phyloP scores from a whole-genome alignment of 2,888 invertebrate species.

The Drepanosiphum platanoidis region DNA sequence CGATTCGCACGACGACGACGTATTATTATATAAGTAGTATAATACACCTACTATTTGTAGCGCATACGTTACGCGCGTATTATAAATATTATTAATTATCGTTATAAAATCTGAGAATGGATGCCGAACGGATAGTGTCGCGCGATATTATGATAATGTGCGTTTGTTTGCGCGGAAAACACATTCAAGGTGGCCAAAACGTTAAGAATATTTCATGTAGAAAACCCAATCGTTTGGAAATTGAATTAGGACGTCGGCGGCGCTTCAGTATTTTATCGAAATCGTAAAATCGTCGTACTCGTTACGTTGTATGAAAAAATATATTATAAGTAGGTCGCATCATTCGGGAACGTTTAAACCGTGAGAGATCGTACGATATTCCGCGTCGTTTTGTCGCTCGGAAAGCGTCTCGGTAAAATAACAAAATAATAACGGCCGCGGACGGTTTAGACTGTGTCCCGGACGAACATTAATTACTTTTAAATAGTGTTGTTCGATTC shows the following conservation, averaged over 20 bases:
- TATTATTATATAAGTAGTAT: no score
- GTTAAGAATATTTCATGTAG: neutral
- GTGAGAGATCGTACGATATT: no score
- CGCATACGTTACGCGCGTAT: no score
- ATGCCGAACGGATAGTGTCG: neutral
- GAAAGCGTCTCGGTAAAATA: no score
- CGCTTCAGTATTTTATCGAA: neutral
- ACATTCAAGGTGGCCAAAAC: neutral
- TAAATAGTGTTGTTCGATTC: no score
- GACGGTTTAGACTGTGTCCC: no score
- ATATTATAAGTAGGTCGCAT: neutral
- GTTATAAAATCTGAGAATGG: neutral
- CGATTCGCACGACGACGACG: no score
- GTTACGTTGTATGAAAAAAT: neutral
- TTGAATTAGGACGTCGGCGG: neutral
- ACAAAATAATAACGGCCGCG: no score
- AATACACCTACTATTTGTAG: no score
- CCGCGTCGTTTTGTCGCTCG: no score
- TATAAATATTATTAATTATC: neutral
- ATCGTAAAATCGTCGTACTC: neutral
- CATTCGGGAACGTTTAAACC: neutral
- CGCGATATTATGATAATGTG: no score
- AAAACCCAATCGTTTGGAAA: constrained; percentile 25
- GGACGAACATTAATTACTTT: no score
- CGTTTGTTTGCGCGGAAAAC: constrained; percentile 9